Conservation (phyloP, 1,140 invertebrate species). For the Helicoverpa zea region DNA sequence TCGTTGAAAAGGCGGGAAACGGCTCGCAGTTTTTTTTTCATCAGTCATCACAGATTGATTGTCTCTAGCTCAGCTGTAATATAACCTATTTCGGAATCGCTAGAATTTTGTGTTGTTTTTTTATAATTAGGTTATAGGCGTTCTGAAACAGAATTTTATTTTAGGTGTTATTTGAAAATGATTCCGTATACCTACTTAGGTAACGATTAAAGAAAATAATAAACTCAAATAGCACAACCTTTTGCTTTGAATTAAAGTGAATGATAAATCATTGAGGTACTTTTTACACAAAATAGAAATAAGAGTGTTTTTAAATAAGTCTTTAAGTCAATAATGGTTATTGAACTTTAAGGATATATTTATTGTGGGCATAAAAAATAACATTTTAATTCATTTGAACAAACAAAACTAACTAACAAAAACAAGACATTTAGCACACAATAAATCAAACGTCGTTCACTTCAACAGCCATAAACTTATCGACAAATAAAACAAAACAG, state of each 20-base stretch:
- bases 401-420: not conserved
- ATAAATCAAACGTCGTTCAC: not conserved
- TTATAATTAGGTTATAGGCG: not conserved
- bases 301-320: too few relatives aligned
- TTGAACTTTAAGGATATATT: too few relatives aligned
- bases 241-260: too few relatives aligned
- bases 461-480: not conserved
- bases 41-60: not conserved
- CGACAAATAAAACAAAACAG: slow-evolving; percentile 41
- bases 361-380: too few relatives aligned
- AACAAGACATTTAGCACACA: not conserved
- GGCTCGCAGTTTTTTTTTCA: slow-evolving; percentile 7
- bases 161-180: too few relatives aligned
- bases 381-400: too few relatives aligned
- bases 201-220: too few relatives aligned
- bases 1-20: slow-evolving; percentile 14
- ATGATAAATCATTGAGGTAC: too few relatives aligned
- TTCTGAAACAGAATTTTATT: not conserved
- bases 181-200: too few relatives aligned
- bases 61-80: not conserved
- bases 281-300: too few relatives aligned
- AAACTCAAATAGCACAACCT: too few relatives aligned
- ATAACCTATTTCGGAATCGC: not conserved
- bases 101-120: not conserved
- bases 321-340: too few relatives aligned